Conservation (phyloP, 2,113 vertebrate genomes). For the Colossoma macropomum region DNA sequence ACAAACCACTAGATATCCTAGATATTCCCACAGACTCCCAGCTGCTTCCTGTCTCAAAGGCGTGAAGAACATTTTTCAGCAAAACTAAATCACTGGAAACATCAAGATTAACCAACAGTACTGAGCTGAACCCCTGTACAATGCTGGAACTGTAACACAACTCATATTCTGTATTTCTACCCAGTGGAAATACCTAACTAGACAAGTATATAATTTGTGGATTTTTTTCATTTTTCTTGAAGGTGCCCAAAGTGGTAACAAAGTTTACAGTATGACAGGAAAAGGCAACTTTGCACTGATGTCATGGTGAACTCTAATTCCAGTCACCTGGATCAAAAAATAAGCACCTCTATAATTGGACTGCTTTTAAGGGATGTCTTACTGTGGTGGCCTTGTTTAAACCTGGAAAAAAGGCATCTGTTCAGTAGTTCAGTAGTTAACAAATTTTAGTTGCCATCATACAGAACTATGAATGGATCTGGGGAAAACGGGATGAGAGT, state of each 20-base stretch:
- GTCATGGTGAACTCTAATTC: not conserved
- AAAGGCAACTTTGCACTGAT: not conserved
- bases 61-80: not conserved
- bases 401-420: slow-evolving; percentile 26
- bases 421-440: slow-evolving; percentile 4
- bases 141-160: not conserved
- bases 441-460: not conserved
- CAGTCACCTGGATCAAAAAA: slow-evolving; percentile 22
- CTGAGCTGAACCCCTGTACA: not conserved
- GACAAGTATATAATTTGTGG: not conserved
- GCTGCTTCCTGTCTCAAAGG: not conserved
- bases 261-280: not conserved
- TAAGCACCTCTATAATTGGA: slow-evolving; percentile 3
- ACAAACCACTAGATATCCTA: slow-evolving; percentile 26
- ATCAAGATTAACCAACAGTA: not conserved
- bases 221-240: not conserved
- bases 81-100: not conserved
- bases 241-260: not conserved
- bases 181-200: not conserved
- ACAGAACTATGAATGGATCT: slow-evolving; percentile 10
- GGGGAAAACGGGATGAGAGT: not conserved
- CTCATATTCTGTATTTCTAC: not conserved
- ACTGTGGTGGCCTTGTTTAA: slow-evolving; percentile 10
- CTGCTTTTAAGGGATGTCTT: slow-evolving; percentile 20
- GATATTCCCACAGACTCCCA: not conserved